These are phyloP conservation scores for Mayetiola destructor DNA, from an alignment of 2,888 invertebrate genomes.

Conservation along the genomic window DNA sequence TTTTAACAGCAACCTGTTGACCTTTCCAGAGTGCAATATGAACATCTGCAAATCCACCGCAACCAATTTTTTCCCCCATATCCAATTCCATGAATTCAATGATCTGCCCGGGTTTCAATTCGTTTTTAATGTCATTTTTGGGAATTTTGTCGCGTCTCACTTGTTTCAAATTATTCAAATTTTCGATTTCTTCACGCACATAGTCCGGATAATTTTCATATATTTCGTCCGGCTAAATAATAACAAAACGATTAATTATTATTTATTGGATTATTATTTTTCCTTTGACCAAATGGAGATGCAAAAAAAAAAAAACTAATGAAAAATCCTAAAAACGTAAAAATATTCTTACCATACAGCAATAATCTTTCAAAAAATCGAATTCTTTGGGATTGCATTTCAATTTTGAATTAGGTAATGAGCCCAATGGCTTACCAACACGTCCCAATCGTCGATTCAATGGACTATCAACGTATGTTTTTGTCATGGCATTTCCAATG, in stretches of 20 bases:
- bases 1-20: conserved; percentile 11
- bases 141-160: not conserved
- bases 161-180: not conserved
- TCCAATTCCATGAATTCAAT: conserved; percentile 2
- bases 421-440: conserved; percentile 1
- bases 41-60: conserved; percentile 12
- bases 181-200: not conserved
- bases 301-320: no score
- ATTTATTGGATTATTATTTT: no score
- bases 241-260: no score
- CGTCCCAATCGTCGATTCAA: conserved; percentile 8
- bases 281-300: no score
- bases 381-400: conserved; percentile 6
- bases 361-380: not conserved
- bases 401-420: not conserved
- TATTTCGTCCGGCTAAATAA: not conserved
- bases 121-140: not conserved
- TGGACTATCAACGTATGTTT: conserved; percentile 7
- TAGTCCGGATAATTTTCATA: not conserved
- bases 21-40: conserved; percentile 5
- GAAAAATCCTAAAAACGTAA: not conserved
- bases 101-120: not conserved
- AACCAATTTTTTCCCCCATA: conserved; percentile 7
- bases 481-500: not conserved
- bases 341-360: not conserved